phyloP scores from a whole-genome alignment of 1,140 invertebrate genomes.

The Polypedilum pembai region DNA sequence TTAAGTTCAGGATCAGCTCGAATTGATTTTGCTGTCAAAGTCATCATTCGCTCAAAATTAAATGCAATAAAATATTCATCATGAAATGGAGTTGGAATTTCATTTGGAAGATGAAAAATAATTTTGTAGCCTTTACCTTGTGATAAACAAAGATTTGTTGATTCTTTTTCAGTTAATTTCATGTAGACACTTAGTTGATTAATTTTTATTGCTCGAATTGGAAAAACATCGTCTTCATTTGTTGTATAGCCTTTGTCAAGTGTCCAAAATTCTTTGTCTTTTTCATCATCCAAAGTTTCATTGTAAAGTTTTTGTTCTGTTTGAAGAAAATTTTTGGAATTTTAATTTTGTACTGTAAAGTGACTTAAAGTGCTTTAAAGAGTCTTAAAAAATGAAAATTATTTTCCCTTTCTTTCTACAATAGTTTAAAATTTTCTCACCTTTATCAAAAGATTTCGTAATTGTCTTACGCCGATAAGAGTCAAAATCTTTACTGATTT shows the following conservation, averaged over 20 bases:
- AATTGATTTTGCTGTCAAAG: background rate
- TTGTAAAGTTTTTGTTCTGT: no score
- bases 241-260: background rate
- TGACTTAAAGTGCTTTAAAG: no score
- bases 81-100: background rate
- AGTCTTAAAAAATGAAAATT: no score
- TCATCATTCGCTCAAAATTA: background rate
- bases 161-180: background rate
- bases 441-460: background rate
- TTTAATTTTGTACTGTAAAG: no score
- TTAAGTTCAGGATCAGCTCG: background rate
- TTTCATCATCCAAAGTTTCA: no score
- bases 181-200: background rate
- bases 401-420: background rate
- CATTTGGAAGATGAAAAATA: background rate
- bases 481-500: background rate
- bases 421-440: background rate
- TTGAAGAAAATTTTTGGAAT: no score
- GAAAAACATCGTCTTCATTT: background rate
- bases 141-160: background rate
- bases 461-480: background rate
- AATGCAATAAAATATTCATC: background rate
- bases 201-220: background rate
- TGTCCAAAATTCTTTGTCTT: background rate
- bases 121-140: background rate